A percentile compares a stretch with the other conserved stretches of the same genome.
These are phyloP conservation scores for Maniola hyperantus DNA, from an alignment of 2,888 invertebrate species.

Conservation along the genomic window DNA sequence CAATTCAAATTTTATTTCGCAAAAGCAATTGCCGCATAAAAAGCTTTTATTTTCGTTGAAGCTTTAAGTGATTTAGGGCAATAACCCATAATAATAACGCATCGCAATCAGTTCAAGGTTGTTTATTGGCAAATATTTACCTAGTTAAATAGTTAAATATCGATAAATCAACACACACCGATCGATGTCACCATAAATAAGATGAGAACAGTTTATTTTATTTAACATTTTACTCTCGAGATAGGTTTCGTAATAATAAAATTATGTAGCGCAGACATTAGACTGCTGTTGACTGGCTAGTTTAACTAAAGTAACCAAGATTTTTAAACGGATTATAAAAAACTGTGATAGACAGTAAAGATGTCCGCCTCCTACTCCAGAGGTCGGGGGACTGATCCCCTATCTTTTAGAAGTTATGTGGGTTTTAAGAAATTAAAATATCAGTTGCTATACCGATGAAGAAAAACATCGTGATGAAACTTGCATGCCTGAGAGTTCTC, in stretches of 20 bases:
- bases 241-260: constrained; percentile 11
- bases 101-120: constrained; percentile 31
- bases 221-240: neutral
- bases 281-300: neutral
- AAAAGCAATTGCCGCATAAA: neutral
- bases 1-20: too few species aligned
- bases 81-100: constrained; percentile 25
- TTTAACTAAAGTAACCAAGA: neutral
- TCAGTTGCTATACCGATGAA: too few species aligned
- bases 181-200: constrained; percentile 23
- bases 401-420: too few species aligned
- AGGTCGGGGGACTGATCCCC: too few species aligned
- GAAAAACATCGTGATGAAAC: too few species aligned
- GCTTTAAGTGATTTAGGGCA: constrained; percentile 24
- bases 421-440: too few species aligned
- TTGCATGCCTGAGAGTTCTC: too few species aligned
- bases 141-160: neutral
- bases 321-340: too few species aligned
- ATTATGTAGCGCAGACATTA: neutral
- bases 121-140: neutral
- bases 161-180: neutral
- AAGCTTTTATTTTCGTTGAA: neutral
- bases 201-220: constrained; percentile 20
- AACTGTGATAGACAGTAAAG: too few species aligned
- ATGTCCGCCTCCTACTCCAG: too few species aligned